Evolutionary conservation across 1,140 invertebrate genomes (phyloP).

Genomic region (Nasonia vitripennis): DNA sequence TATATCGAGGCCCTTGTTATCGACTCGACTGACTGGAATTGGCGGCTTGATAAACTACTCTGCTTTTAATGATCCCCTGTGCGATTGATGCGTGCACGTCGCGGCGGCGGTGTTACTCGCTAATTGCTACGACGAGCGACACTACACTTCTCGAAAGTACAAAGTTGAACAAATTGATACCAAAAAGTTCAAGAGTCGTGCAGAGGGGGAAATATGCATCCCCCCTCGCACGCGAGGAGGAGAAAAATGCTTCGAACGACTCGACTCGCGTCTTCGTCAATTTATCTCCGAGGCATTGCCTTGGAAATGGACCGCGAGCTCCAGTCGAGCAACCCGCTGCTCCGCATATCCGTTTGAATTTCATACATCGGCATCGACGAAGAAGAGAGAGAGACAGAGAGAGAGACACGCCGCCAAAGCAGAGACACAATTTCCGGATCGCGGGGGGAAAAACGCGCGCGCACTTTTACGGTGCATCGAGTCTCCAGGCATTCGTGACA

Average conservation of each 20-base stretch:
- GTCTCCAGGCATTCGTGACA: not conserved
- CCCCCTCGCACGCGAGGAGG: no score
- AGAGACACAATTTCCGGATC: constrained; percentile 44
- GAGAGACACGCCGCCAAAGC: not conserved
- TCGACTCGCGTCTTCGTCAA: constrained; percentile 35
- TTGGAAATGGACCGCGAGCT: constrained; percentile 29
- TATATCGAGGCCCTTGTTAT: not conserved
- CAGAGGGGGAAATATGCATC: no score
- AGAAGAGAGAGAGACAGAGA: not conserved
- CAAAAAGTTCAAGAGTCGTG: no score
- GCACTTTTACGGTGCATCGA: constrained; percentile 28
- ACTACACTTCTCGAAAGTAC: no score
- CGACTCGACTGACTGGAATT: not conserved
- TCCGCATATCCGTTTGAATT: constrained; percentile 24
- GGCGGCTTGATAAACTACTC: not conserved
- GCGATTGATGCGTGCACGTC: not conserved
- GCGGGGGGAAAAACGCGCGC: not conserved
- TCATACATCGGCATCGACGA: not conserved
- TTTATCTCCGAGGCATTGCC: constrained; percentile 39
- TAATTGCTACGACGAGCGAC: no score
- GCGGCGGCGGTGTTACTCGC: no score
- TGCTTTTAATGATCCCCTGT: not conserved
- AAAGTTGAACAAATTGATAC: no score
- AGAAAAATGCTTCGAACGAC: constrained; percentile 21
- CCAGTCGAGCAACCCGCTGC: no score